These are phyloP conservation scores for Geophilus truncorum DNA, from an alignment of 2,888 invertebrate species.

Conservation along the genomic window DNA sequence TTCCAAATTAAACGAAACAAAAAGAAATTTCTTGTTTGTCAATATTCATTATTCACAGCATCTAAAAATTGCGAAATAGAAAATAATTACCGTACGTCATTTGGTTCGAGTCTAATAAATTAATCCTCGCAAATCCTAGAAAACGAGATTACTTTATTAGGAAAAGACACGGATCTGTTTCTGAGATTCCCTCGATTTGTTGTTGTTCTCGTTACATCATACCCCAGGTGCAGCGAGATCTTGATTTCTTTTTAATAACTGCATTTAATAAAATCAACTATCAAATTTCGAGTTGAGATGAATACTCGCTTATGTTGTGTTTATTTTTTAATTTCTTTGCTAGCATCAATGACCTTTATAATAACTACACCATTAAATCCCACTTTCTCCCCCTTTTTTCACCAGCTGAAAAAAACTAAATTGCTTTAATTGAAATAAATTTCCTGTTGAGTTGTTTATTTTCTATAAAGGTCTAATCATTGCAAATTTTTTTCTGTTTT, in stretches of 20 bases:
- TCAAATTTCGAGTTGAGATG: background rate
- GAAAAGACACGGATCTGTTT: no score
- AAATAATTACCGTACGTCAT: no score
- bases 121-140: no score
- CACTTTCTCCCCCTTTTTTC: background rate
- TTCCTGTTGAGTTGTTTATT: background rate
- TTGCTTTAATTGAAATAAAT: conserved; percentile 2
- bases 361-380: background rate
- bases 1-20: background rate
- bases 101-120: no score
- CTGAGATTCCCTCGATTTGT: no score
- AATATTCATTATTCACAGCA: no score
- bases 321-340: background rate
- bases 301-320: background rate
- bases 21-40: no score
- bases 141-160: no score
- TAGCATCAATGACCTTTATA: background rate
- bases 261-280: background rate
- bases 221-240: background rate
- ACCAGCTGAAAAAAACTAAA: background rate
- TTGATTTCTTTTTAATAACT: background rate
- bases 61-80: no score
- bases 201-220: no score
- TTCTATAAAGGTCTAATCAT: background rate
- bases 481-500: background rate